Evolutionary conservation across 2,797 vertebrate genomes (phyloP).

Genomic region (Yasuhikotakia modesta): DNA sequence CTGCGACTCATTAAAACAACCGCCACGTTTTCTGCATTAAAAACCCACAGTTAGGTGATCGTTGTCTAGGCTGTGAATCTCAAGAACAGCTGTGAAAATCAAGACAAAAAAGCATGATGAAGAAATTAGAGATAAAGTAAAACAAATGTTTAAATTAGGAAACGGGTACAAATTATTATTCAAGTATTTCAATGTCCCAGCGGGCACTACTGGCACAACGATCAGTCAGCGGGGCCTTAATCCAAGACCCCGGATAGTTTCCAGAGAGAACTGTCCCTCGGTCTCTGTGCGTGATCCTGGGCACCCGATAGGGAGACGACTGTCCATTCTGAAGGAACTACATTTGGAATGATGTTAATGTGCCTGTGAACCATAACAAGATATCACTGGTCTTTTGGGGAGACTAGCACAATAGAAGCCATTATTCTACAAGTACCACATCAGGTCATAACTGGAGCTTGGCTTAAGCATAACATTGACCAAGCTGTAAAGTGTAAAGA

Average conservation of each 20-base stretch:
- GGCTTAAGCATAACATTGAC: constrained; percentile 16
- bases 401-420: constrained; percentile 15
- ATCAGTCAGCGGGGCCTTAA: background rate
- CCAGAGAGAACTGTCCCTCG: background rate
- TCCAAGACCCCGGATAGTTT: background rate
- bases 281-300: background rate
- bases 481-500: constrained; percentile 24
- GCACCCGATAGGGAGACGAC: constrained; percentile 10
- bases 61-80: constrained; percentile 26
- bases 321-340: background rate
- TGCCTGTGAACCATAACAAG: constrained; percentile 29
- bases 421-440: constrained; percentile 18
- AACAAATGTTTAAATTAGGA: constrained; percentile 38
- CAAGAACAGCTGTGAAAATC: constrained; percentile 38
- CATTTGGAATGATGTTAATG: constrained; percentile 7
- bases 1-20: constrained; percentile 38
- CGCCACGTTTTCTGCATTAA: constrained; percentile 28
- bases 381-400: constrained; percentile 25
- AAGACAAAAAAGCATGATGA: constrained; percentile 18
- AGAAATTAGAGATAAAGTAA: constrained; percentile 34
- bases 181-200: constrained; percentile 4
- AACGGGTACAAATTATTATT: background rate
- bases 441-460: constrained; percentile 13
- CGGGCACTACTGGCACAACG: constrained; percentile 3
- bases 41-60: constrained; percentile 10